Conservation (phyloP, 2,113 vertebrate genomes). For the Bostrychus sinensis region DNA sequence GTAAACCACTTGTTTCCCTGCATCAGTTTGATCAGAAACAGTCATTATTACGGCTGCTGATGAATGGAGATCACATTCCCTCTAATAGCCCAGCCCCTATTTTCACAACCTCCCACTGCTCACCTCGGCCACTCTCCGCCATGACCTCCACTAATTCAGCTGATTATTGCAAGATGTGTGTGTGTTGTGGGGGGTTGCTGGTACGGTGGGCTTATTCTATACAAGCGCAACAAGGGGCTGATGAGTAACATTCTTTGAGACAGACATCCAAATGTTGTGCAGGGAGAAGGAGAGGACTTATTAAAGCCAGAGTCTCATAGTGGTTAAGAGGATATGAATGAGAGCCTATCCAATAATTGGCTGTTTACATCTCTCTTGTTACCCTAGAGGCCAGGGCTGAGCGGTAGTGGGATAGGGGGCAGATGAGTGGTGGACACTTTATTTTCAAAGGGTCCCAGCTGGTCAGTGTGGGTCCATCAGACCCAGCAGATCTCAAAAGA, state of each 20-base stretch:
- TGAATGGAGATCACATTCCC: slow-evolving; percentile 91
- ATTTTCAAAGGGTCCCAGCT: slow-evolving; percentile 42
- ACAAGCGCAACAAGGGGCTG: slow-evolving; percentile 58
- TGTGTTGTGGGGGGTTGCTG: slow-evolving; percentile 47
- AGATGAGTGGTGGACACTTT: slow-evolving; percentile 21
- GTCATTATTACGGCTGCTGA: slow-evolving; percentile 82
- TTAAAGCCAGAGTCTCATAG: slow-evolving; percentile 63
- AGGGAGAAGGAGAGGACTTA: slow-evolving; percentile 40
- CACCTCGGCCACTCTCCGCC: slow-evolving; percentile 85
- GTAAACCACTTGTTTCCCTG: slow-evolving; percentile 87
- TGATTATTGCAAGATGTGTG: slow-evolving; percentile 95
- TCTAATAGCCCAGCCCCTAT: slow-evolving; percentile 87
- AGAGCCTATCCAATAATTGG: slow-evolving; percentile 72
- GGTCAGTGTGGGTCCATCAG: slow-evolving; percentile 53
- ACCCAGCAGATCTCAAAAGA: slow-evolving; percentile 38
- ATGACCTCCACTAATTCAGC: slow-evolving; percentile 89
- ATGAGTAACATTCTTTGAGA: slow-evolving; percentile 74
- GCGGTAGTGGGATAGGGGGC: slow-evolving; percentile 37
- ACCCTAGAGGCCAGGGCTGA: slow-evolving; percentile 59
- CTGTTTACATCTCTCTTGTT: slow-evolving; percentile 77
- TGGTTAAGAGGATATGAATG: slow-evolving; percentile 60
- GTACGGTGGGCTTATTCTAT: slow-evolving; percentile 47
- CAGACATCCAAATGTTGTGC: slow-evolving; percentile 47
- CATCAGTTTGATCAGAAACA: slow-evolving; percentile 85
- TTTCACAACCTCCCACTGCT: slow-evolving; percentile 91